Evolutionary conservation across 2,888 invertebrate species (phyloP).

Genomic region (Drosophila vallismaia): DNA sequence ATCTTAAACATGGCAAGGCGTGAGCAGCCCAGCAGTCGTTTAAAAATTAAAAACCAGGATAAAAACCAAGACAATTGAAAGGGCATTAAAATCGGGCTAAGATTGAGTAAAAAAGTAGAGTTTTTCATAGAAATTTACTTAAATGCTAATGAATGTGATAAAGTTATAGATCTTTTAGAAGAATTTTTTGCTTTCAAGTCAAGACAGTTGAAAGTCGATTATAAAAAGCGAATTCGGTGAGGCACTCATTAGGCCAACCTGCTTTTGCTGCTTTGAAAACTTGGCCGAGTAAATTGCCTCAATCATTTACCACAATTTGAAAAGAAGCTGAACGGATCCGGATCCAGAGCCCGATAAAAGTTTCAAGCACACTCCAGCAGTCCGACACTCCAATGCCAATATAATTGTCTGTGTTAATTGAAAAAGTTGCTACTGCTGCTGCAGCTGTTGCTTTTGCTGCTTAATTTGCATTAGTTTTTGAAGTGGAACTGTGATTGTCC

Average conservation of each 20-base stretch:
- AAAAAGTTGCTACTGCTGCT: conserved; percentile 61
- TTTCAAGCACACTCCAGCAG: conserved; percentile 55
- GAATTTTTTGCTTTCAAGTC: too few species aligned
- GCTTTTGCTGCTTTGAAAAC: conserved; percentile 15
- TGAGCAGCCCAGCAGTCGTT: conserved; percentile 51
- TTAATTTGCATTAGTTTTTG: conserved; percentile 43
- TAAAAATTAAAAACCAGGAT: conserved; percentile 38
- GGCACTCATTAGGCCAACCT: conserved; percentile 51
- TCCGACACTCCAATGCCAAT: conserved; percentile 52
- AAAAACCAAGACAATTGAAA: conserved; percentile 19
- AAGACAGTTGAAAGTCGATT: background rate
- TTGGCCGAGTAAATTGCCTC: conserved; percentile 35
- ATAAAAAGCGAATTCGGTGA: conserved; percentile 54
- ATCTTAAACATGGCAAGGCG: conserved; percentile 23
- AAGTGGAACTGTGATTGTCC: conserved; percentile 34
- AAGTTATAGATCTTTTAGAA: too few species aligned
- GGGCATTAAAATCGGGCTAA: background rate
- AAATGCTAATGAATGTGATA: too few species aligned
- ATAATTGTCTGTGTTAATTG: conserved; percentile 70
- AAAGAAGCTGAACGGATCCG: conserved; percentile 29
- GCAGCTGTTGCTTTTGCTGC: conserved; percentile 35
- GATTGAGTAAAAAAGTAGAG: too few species aligned
- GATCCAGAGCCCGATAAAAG: conserved; percentile 50
- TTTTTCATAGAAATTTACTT: too few species aligned
- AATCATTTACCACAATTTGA: conserved; percentile 42